Percentiles rank a stretch among this genome's conserved stretches.
Evolutionary conservation across 1,140 invertebrate species (phyloP).

Genomic region (Episyrphus balteatus): DNA sequence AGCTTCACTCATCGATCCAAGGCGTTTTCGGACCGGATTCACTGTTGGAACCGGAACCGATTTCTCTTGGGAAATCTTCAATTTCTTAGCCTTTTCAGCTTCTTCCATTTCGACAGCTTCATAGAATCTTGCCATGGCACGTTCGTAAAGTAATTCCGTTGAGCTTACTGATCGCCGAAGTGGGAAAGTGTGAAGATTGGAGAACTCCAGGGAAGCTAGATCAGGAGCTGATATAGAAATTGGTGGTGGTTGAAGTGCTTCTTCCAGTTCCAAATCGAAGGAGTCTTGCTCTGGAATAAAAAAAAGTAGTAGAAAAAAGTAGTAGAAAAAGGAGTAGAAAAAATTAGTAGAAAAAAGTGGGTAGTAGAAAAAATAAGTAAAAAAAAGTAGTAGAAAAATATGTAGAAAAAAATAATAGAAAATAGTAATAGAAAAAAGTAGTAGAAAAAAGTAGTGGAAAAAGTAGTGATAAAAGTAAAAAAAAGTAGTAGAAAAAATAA

Average conservation of each 20-base stretch:
- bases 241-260: slow-evolving; percentile 56
- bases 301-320: neutral
- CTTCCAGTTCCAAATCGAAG: slow-evolving; percentile 47
- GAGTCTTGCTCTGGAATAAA: slow-evolving; percentile 41
- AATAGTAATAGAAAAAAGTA: no score
- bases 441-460: no score
- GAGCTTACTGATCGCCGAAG: slow-evolving; percentile 62
- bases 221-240: slow-evolving; percentile 70
- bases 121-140: slow-evolving; percentile 66
- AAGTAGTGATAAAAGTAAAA: no score
- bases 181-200: slow-evolving; percentile 35
- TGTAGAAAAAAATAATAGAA: neutral
- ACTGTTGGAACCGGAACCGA: slow-evolving; percentile 4
- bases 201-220: slow-evolving; percentile 42
- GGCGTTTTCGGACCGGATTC: slow-evolving; percentile 18
- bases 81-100: slow-evolving; percentile 41
- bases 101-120: slow-evolving; percentile 61
- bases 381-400: neutral
- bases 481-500: neutral
- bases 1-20: slow-evolving; percentile 32
- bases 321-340: neutral
- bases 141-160: slow-evolving; percentile 66
- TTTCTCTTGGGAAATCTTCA: slow-evolving; percentile 14
- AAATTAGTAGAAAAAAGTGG: neutral
- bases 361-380: neutral